Conservation (phyloP, 2,113 vertebrate genomes). For the Sylvicapra grimmia region DNA sequence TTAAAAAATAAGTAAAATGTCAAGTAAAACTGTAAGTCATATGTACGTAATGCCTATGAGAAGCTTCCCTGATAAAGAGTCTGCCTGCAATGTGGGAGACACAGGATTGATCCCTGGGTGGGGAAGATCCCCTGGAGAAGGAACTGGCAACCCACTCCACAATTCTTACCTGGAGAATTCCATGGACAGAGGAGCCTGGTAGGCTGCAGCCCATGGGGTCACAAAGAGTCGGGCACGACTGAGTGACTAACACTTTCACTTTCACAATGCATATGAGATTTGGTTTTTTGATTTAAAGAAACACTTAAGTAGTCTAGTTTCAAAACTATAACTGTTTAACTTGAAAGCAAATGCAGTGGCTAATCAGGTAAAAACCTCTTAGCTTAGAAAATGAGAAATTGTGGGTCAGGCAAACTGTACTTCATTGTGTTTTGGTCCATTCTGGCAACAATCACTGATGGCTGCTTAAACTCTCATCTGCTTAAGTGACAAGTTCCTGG, state of each 20-base stretch:
- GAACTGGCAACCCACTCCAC: not conserved
- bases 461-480: not conserved
- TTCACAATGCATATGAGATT: not conserved
- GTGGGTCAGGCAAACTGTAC: not conserved
- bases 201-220: not conserved
- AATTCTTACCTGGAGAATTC: not conserved
- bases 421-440: not conserved
- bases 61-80: not conserved
- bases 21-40: not conserved
- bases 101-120: not conserved
- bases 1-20: not conserved
- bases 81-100: not conserved
- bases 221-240: not conserved
- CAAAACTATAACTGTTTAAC: not conserved
- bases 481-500: not conserved
- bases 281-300: not conserved
- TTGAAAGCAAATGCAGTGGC: not conserved
- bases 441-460: not conserved
- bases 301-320: not conserved
- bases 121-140: not conserved
- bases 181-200: not conserved
- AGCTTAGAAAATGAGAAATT: constrained; percentile 17
- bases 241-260: not conserved
- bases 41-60: not conserved
- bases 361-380: not conserved